Evolutionary conservation across 1,140 invertebrate species (phyloP).

Genomic region (Drosophila navojoa): DNA sequence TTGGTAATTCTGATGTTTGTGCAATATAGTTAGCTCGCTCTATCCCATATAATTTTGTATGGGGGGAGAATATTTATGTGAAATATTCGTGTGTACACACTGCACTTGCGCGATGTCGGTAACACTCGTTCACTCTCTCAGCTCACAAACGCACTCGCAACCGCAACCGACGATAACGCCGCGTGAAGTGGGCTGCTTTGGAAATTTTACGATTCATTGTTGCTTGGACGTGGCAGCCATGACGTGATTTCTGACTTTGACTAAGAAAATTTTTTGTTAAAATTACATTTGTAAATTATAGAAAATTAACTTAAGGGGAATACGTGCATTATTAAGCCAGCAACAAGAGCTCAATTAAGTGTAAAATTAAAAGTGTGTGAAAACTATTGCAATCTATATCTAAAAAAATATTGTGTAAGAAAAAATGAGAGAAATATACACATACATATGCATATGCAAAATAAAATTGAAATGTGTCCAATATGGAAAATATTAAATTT

Average conservation of each 20-base stretch:
- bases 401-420: slow-evolving; percentile 74
- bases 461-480: slow-evolving; percentile 56
- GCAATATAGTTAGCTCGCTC: slow-evolving; percentile 31
- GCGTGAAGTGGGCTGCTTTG: slow-evolving; percentile 49
- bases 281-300: slow-evolving; percentile 71
- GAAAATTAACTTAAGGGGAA: slow-evolving; percentile 69
- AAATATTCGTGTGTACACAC: slow-evolving; percentile 50
- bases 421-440: slow-evolving; percentile 38
- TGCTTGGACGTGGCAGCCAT: slow-evolving; percentile 84
- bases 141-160: slow-evolving; percentile 59
- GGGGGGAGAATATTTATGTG: slow-evolving; percentile 4
- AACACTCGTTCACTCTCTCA: slow-evolving; percentile 41
- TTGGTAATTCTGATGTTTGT: neutral
- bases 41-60: slow-evolving; percentile 3
- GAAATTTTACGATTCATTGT: slow-evolving; percentile 81
- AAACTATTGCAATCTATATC: slow-evolving; percentile 62
- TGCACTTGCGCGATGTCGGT: slow-evolving; percentile 22
- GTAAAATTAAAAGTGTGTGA: slow-evolving; percentile 59
- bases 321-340: slow-evolving; percentile 72
- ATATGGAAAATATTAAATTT: slow-evolving; percentile 60
- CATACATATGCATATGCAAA: slow-evolving; percentile 18
- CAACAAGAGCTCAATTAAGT: slow-evolving; percentile 67
- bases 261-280: slow-evolving; percentile 74
- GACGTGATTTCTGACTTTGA: slow-evolving; percentile 82
- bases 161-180: slow-evolving; percentile 44